Evolutionary conservation across 2,888 invertebrate genomes (phyloP), one percentile per base, ranked within the genome.

Genomic region (Noctua janthina): DNA sequence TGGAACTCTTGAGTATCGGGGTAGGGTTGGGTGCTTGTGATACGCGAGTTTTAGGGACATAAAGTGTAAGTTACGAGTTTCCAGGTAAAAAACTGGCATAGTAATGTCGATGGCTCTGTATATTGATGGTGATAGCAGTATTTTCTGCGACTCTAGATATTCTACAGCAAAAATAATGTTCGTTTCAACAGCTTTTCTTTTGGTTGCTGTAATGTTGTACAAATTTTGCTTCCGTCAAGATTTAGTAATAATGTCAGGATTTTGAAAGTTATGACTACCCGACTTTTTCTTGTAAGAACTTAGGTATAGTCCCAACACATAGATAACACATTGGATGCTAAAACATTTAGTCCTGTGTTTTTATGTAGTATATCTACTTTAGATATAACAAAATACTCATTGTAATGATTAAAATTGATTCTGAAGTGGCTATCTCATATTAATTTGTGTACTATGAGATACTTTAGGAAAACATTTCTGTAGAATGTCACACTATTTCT

Each of bases 1-100:
- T 87, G 62, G 46, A 67, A 35, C 82, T 77, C 88, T 86, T 82
- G 69, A 84, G n/a, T 67, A 46, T 79, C 75, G 64, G 74, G 74
- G 74, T 80, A 79, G 72, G 76, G 78, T 85, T 78, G 71, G 51
- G 43, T 64, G 74, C 43, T 73, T 51, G 49, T 56, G 43, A 23
- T 66, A 35, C 23, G 20, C 5, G 3, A 11, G n/a, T 49, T 74
- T 75, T 35, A 20, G 5, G 39, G 62, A 39, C 15, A n/a, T 70
- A 1, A 35, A 70, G 70, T 67, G 23, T 59, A 46, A 39, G 23
- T 51, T 67, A 39, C 23, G 35, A 11, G 23, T 56, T 64, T 46
- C 39, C 29, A 66, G 64, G n/a, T 56, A 70, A 43, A 39, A 59
- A 73, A 46, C 49, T 59, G 17, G 1, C 15, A 13, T 29, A 35